phyloP scores from a whole-genome alignment of 2,797 vertebrate species.

The Bradypus variegatus region DNA sequence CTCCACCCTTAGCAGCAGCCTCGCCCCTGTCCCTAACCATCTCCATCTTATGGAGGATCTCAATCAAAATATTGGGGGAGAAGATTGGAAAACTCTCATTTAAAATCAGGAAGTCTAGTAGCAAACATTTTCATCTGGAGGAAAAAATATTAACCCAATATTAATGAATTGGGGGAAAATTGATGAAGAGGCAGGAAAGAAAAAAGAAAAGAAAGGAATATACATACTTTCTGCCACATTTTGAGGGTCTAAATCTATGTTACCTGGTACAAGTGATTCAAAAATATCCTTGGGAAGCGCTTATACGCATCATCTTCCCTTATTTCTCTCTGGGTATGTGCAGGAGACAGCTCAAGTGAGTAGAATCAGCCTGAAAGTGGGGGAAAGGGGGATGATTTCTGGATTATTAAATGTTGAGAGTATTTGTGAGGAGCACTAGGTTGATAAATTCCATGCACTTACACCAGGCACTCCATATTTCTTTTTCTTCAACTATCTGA shows the following conservation, averaged over 20 bases:
- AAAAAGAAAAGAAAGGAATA: background rate
- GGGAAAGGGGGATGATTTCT: background rate
- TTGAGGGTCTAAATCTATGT: background rate
- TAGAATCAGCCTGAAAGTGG: background rate
- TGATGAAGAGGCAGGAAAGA: background rate
- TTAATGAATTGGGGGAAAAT: background rate
- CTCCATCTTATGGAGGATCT: background rate
- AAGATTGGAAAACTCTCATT: slow-evolving; percentile 8
- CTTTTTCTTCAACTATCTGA: slow-evolving; percentile 9
- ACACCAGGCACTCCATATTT: background rate
- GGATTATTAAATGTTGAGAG: background rate
- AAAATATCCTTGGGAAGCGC: background rate
- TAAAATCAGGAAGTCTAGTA: background rate
- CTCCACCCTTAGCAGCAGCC: background rate
- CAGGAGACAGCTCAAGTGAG: background rate
- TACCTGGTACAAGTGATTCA: background rate
- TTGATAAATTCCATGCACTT: background rate
- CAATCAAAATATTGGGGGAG: background rate
- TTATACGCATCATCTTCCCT: background rate
- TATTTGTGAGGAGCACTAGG: background rate
- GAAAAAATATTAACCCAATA: background rate
- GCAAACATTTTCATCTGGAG: background rate
- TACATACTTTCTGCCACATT: background rate
- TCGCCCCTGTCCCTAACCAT: background rate
- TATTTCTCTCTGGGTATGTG: background rate